phyloP scores from a whole-genome alignment of 2,888 invertebrate species.

The Eurois occulta region DNA sequence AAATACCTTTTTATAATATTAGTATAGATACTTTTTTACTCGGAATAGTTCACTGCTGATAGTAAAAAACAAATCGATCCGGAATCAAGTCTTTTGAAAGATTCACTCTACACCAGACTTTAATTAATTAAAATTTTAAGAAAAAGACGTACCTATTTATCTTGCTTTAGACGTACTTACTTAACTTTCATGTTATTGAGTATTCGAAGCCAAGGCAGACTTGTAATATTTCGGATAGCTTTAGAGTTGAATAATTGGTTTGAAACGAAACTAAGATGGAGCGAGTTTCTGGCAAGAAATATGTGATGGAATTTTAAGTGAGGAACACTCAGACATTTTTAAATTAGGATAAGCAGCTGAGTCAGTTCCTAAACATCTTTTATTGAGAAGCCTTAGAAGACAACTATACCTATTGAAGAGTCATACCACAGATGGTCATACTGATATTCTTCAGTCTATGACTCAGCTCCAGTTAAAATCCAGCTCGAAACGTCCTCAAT shows the following conservation, averaged over 20 bases:
- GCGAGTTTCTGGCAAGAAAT: slow-evolving; percentile 33
- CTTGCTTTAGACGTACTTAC: slow-evolving; percentile 6
- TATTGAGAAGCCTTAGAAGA: neutral
- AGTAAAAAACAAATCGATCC: neutral
- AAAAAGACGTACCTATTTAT: neutral
- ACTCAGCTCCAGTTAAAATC: neutral
- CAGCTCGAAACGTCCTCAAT: neutral
- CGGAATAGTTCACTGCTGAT: neutral
- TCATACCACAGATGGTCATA: no score
- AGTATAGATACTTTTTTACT: neutral
- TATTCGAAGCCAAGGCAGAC: slow-evolving; percentile 15
- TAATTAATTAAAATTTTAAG: no score
- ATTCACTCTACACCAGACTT: neutral
- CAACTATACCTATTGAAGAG: neutral
- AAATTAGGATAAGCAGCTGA: neutral
- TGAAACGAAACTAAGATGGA: slow-evolving; percentile 48
- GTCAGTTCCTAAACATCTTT: neutral
- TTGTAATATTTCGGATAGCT: slow-evolving; percentile 38
- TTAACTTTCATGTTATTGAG: slow-evolving; percentile 21
- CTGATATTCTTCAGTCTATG: neutral
- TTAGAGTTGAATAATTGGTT: slow-evolving; percentile 47
- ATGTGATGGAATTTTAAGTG: slow-evolving; percentile 41
- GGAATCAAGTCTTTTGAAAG: slow-evolving; percentile 7
- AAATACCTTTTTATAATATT: neutral
- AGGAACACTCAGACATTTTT: slow-evolving; percentile 11